These are phyloP conservation scores for Zaprionus vittiger DNA, from an alignment of 1,140 invertebrate genomes.

Conservation along the genomic window DNA sequence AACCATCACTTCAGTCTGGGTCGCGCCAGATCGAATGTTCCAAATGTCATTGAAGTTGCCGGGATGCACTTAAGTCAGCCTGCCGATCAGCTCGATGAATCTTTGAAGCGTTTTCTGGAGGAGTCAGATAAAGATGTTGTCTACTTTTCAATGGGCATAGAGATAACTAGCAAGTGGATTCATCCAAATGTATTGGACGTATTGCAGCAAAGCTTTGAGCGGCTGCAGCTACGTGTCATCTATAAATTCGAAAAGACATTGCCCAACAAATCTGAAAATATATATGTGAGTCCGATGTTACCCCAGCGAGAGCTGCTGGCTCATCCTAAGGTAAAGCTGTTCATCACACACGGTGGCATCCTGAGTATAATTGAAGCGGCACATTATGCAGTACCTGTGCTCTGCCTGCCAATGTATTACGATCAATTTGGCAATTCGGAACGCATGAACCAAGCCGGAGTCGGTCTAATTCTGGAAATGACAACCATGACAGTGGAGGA, in stretches of 20 bases:
- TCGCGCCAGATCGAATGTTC: slow-evolving; percentile 68
- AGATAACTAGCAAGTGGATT: slow-evolving; percentile 85
- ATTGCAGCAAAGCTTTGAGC: slow-evolving; percentile 32
- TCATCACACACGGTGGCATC: slow-evolving; percentile 87
- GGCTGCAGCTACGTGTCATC: slow-evolving; percentile 82
- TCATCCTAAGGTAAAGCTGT: slow-evolving; percentile 84
- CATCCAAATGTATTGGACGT: slow-evolving; percentile 78
- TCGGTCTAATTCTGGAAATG: slow-evolving; percentile 70
- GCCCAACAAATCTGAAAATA: slow-evolving; percentile 85
- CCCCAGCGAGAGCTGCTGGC: slow-evolving; percentile 85
- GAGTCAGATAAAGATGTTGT: slow-evolving; percentile 86
- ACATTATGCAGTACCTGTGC: slow-evolving; percentile 51
- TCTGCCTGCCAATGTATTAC: slow-evolving; percentile 55
- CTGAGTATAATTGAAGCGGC: slow-evolving; percentile 85
- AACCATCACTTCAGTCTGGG: slow-evolving; percentile 78
- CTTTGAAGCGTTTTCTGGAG: slow-evolving; percentile 85
- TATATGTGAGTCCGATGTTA: slow-evolving; percentile 86
- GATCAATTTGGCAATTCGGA: slow-evolving; percentile 62
- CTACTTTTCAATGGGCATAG: slow-evolving; percentile 87
- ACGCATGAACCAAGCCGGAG: slow-evolving; percentile 85
- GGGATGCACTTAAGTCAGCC: slow-evolving; percentile 86
- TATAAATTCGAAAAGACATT: slow-evolving; percentile 85
- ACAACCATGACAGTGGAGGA: slow-evolving; percentile 7
- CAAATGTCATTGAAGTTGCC: slow-evolving; percentile 84
- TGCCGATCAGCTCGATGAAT: slow-evolving; percentile 52